Evolutionary conservation across 1,140 invertebrate genomes (phyloP), one percentile per base, ranked within the genome.

Genomic region (Cryptotermes secundus): DNA sequence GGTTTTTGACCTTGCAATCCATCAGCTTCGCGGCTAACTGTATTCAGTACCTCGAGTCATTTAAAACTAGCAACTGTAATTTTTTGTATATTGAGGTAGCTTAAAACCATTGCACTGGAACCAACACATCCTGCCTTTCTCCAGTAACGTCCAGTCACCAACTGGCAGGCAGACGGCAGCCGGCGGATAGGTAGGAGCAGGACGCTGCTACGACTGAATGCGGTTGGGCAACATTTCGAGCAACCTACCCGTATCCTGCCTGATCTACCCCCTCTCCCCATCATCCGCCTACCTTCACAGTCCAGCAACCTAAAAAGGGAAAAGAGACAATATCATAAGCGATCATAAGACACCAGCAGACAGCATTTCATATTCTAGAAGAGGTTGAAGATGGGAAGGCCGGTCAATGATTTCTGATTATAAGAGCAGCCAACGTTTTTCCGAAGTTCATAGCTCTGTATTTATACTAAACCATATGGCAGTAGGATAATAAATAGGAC

Each of bases 271-370:
- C 26, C 59, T 72, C 59, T 31, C 59, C n/a, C 14, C 59, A 72
- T 72, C 59, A n/a, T 72, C 59, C 59, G 59, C 59, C 59, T 72
- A 72, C 59, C 59, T 31, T 31, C n/a, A 7, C 6, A 72, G 59
- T 72, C 59, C 59, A 72, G n/a, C 59, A 72, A 72, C 59, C 59
- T 72, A 72, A 72, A 72, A 72, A 72, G 59, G 59, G 53, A 59
- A 72, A 72, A 72, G 59, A 65, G 59, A 72, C 59, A 59, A 72
- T 72, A 72, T 31, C 26, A 72, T 14, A 72, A 72, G 59, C n/a
- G n/a, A 72, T 31, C 26, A 72, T 14, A 72, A 72, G 59, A 31
- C 59, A 72, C 59, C 26, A 31, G 7, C 14, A 72, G 31, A 72
- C 6, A n/a, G 26, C 26, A 26, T 26, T 72, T n/a, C 26, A n/a